Evolutionary conservation across 2,888 invertebrate species (phyloP).

Genomic region (Pachymerium ferrugineum): DNA sequence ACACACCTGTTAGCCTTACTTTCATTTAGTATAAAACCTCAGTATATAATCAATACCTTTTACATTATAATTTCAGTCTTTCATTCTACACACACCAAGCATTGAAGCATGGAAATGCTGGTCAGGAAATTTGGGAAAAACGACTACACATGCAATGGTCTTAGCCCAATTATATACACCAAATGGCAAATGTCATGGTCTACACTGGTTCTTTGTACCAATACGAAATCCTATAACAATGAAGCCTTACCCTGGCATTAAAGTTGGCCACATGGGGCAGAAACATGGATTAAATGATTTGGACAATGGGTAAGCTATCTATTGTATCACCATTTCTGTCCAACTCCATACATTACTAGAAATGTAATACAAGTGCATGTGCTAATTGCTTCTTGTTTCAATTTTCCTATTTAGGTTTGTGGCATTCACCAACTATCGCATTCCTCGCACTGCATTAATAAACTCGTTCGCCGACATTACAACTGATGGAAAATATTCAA

Average conservation of each 20-base stretch:
- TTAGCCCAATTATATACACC: constrained; percentile 82
- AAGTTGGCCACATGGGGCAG: constrained; percentile 86
- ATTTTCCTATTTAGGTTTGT: constrained; percentile 61
- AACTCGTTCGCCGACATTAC: too few relatives aligned
- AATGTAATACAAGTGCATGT: too few relatives aligned
- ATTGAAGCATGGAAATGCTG: constrained; percentile 78
- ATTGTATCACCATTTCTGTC: too few relatives aligned
- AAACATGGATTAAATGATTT: constrained; percentile 86
- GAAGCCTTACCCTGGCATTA: constrained; percentile 67
- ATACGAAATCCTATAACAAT: constrained; percentile 69
- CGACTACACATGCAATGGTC: constrained; percentile 77
- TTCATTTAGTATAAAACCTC: too few relatives aligned
- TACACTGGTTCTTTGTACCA: constrained; percentile 84
- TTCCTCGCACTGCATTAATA: too few relatives aligned
- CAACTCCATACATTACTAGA: constrained; percentile 33
- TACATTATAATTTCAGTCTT: constrained; percentile 52
- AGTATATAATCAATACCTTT: too few relatives aligned
- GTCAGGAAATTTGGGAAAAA: constrained; percentile 68
- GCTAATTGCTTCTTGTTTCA: neutral
- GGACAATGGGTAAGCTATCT: constrained; percentile 92
- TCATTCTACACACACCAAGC: constrained; percentile 68
- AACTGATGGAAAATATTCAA: too few relatives aligned
- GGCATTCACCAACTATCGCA: constrained; percentile 80
- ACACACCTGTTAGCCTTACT: too few relatives aligned
- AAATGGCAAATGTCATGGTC: constrained; percentile 72